Percentiles rank a stretch among this genome's conserved stretches.
phyloP scores from a whole-genome alignment of 2,888 invertebrate species.

The Philereme transversata region DNA sequence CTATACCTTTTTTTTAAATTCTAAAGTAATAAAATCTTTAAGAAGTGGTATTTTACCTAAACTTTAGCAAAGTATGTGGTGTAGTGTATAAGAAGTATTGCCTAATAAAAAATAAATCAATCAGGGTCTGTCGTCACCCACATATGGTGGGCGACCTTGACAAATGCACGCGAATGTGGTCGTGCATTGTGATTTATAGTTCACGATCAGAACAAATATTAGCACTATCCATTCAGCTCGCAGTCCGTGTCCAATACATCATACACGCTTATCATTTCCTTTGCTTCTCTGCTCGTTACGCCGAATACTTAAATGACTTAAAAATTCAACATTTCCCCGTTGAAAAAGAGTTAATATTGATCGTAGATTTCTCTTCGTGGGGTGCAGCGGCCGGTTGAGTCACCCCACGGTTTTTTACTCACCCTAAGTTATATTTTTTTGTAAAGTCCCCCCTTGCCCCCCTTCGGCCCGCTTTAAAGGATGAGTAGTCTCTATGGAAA shows the following conservation, averaged over 20 bases:
- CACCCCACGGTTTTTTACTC: slow-evolving; percentile 85
- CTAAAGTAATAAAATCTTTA: not conserved
- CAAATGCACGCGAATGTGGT: slow-evolving; percentile 59
- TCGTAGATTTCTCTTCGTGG: slow-evolving; percentile 84
- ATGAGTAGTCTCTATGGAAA: slow-evolving; percentile 85
- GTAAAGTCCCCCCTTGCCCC: slow-evolving; percentile 72
- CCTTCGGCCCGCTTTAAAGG: slow-evolving; percentile 82
- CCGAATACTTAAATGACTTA: slow-evolving; percentile 71
- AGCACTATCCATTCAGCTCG: slow-evolving; percentile 32
- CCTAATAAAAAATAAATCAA: slow-evolving; percentile 10
- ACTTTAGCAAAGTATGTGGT: not conserved
- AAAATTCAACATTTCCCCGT: slow-evolving; percentile 79
- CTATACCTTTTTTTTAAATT: too few species aligned
- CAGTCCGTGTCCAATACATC: slow-evolving; percentile 51
- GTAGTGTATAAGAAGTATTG: not conserved
- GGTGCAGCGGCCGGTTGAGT: slow-evolving; percentile 84
- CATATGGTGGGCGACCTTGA: slow-evolving; percentile 72
- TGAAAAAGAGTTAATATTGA: slow-evolving; percentile 85
- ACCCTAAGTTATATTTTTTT: slow-evolving; percentile 85
- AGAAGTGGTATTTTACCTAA: not conserved
- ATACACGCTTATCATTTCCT: slow-evolving; percentile 50
- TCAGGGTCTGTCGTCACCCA: slow-evolving; percentile 51
- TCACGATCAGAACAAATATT: slow-evolving; percentile 52
- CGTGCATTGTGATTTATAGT: slow-evolving; percentile 59
- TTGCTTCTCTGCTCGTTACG: slow-evolving; percentile 38